Base-by-base conservation (phyloP, 2,888 invertebrate genomes). In the Papilio protenor region DNA sequence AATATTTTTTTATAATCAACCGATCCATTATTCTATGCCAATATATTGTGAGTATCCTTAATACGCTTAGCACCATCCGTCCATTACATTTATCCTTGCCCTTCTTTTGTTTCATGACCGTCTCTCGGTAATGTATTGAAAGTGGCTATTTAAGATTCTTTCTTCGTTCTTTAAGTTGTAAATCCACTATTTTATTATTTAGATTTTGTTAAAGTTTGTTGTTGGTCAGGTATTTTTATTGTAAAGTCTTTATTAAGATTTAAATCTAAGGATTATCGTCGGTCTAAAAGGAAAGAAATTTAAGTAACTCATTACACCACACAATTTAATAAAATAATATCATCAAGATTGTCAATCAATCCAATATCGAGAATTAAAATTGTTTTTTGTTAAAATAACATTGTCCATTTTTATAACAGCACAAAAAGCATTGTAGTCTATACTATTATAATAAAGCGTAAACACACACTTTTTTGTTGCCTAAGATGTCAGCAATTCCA, bases 81-180 rank as follows among this genome's bases (percentile, higher is more conserved):
- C 75, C 69, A 69, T 75, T 75, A 75, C 33, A 69, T 75, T 75
- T 75, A 75, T 75, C 55, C 69, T 52, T 21, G 74, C 33, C 64
- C 49, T 75, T 75, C 64, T 40, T 75, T 69, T 75, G 69, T 75
- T 75, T 75, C 45, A 69, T 55, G 75, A 66, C 66, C 69, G 64
- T 57, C 55, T 64, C 69, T 57, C 69, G 16, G 23, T 75, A 75
- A 75, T 57, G 66, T 75, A 75, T 75, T 75, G 52, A 33, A 66
- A 75, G 75, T 33, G 33, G 75, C 33, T 69, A 18, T 21, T 52
- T 55, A 40, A 52, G 33, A 66, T 23, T 52, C 66, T 11, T 40
- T 52, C 33, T 66, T n/a, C 16, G 64, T 75, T 52, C 16, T 66
- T 23, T 21, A 66, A 33, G 74, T 61, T 61, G 47, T 61, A 73